Evolutionary conservation across 2,113 vertebrate species (phyloP).

Genomic region (Hepsetus odoe): DNA sequence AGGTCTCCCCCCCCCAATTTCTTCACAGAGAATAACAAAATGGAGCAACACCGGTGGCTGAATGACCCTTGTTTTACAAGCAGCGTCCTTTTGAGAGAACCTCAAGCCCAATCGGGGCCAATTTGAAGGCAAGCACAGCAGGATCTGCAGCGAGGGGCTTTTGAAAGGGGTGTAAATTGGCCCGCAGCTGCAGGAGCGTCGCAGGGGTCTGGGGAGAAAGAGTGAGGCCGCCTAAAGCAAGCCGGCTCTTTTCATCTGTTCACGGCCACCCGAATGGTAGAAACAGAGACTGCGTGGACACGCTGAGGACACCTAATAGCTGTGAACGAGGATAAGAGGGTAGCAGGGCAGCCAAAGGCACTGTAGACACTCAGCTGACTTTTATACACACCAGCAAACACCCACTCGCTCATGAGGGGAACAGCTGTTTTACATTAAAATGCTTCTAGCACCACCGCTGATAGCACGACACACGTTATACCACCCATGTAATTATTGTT

Average conservation of each 20-base stretch:
- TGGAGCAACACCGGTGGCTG: background rate
- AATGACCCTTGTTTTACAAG: constrained; percentile 2
- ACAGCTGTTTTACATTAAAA: too few relatives aligned
- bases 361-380: background rate
- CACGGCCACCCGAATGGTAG: background rate
- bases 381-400: background rate
- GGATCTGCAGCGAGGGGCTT: background rate
- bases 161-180: constrained; percentile 5
- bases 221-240: background rate
- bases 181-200: background rate
- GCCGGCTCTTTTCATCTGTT: background rate
- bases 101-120: background rate
- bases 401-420: background rate
- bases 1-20: background rate
- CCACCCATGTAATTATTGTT: too few relatives aligned
- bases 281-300: background rate
- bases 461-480: too few relatives aligned
- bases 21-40: constrained; percentile 1
- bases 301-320: background rate
- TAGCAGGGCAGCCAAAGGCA: background rate
- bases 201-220: background rate
- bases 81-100: background rate
- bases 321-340: background rate
- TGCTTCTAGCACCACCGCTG: too few relatives aligned
- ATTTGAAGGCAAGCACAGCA: background rate